These are phyloP conservation scores for Oplegnathus fasciatus DNA, from an alignment of 2,113 vertebrate genomes.

Conservation along the genomic window DNA sequence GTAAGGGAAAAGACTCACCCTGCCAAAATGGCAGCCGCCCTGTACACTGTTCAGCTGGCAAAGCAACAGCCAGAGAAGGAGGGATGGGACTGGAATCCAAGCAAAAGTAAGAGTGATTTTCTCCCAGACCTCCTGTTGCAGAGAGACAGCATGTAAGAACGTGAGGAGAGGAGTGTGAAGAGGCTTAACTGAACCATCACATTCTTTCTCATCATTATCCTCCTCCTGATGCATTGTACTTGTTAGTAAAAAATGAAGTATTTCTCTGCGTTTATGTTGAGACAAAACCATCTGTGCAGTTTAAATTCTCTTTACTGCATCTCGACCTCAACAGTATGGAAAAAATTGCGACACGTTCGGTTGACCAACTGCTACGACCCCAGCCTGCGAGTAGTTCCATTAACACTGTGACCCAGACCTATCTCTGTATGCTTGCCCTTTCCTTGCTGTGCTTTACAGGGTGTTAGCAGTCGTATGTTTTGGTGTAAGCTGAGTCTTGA, in stretches of 20 bases:
- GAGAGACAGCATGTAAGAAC: slow-evolving; percentile 57
- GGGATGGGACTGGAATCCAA: slow-evolving; percentile 56
- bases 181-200: slow-evolving; percentile 27
- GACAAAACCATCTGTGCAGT: slow-evolving; percentile 3
- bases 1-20: slow-evolving; percentile 57
- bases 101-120: slow-evolving; percentile 59
- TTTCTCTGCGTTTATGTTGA: neutral
- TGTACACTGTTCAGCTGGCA: slow-evolving; percentile 63
- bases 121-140: slow-evolving; percentile 64
- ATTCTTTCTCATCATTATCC: slow-evolving; percentile 38
- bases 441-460: slow-evolving; percentile 25
- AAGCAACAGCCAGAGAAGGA: slow-evolving; percentile 51
- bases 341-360: neutral
- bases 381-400: slow-evolving; percentile 1
- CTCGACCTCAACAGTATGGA: neutral
- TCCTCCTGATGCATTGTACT: slow-evolving; percentile 30
- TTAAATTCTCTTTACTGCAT: neutral
- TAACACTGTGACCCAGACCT: slow-evolving; percentile 15
- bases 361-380: slow-evolving; percentile 18
- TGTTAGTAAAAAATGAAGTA: neutral
- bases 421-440: slow-evolving; percentile 10
- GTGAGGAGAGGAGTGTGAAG: slow-evolving; percentile 58
- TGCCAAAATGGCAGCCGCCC: slow-evolving; percentile 75
- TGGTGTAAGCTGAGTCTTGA: slow-evolving; percentile 52
- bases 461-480: slow-evolving; percentile 42